Evolutionary conservation across 1,140 invertebrate genomes (phyloP).

Genomic region (Sminthurides bifidus): DNA sequence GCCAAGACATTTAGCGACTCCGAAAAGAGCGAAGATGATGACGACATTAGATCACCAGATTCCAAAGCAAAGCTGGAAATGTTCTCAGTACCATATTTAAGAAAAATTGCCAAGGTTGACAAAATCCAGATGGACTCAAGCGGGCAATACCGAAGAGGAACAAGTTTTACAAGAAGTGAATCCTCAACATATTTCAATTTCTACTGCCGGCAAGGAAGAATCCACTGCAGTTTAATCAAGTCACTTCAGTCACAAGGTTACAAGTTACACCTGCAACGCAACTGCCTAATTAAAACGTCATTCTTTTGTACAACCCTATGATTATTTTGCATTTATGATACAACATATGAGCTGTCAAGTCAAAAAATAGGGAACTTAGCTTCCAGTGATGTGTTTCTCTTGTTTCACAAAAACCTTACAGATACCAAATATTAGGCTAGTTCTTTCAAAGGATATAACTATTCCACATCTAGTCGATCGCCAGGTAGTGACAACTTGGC

Average conservation of each 20-base stretch:
- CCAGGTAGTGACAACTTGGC: no score
- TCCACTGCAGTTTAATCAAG: slow-evolving; percentile 23
- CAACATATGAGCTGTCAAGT: background rate
- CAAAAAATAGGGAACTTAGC: background rate
- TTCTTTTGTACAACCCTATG: background rate
- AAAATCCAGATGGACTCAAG: slow-evolving; percentile 18
- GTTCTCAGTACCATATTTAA: slow-evolving; percentile 23
- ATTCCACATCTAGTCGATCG: no score
- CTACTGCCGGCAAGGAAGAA: slow-evolving; percentile 21
- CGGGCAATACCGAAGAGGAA: slow-evolving; percentile 19
- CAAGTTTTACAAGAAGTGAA: slow-evolving; percentile 13
- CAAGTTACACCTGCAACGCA: background rate
- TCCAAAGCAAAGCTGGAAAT: background rate
- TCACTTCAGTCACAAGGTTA: background rate
- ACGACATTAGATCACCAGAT: no score
- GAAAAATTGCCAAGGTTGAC: slow-evolving; percentile 23
- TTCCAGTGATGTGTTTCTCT: background rate
- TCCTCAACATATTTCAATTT: slow-evolving; percentile 25
- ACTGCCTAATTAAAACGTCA: background rate
- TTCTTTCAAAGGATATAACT: no score
- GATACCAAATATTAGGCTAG: no score
- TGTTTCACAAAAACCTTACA: background rate
- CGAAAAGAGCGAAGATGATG: background rate
- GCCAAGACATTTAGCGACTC: background rate
- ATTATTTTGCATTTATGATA: background rate